These are phyloP conservation scores for Ommatoiulus sabulosus DNA, from an alignment of 2,888 invertebrate species.

Conservation along the genomic window DNA sequence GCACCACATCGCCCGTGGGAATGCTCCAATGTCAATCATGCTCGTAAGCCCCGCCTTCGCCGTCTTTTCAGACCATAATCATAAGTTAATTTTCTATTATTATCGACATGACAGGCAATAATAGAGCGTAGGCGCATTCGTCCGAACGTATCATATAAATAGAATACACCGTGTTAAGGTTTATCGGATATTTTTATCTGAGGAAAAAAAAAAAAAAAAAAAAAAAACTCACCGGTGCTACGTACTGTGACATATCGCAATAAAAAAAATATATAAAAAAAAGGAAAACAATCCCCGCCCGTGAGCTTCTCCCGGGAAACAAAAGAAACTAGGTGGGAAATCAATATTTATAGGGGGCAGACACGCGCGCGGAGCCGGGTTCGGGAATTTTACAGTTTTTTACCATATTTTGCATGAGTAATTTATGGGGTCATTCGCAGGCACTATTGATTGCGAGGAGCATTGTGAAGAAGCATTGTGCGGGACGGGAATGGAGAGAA, in stretches of 20 bases:
- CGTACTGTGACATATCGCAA: neutral
- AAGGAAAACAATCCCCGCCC: neutral
- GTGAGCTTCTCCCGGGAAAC: neutral
- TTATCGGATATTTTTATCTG: neutral
- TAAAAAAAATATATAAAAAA: no score
- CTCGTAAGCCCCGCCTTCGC: neutral
- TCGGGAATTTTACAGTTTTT: slow-evolving; percentile 21
- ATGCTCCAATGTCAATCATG: neutral
- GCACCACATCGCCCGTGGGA: neutral
- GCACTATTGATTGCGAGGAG: neutral
- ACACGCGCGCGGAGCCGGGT: neutral
- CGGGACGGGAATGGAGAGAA: neutral
- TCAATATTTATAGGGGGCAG: slow-evolving; percentile 16
- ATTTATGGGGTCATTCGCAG: slow-evolving; percentile 43
- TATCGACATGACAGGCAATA: neutral
- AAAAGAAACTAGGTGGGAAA: slow-evolving; percentile 13
- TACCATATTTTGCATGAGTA: slow-evolving; percentile 15
- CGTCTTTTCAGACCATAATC: neutral
- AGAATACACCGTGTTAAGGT: neutral
- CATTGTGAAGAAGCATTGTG: slow-evolving; percentile 15
- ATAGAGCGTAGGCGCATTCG: neutral
- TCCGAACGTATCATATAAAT: neutral
- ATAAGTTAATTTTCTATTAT: neutral
- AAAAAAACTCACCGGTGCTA: neutral
- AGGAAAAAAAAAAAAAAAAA: no score